Percentiles rank a stretch among this genome's conserved stretches.
Evolutionary conservation across 2,888 invertebrate genomes (phyloP).

Genomic region (Heteromurus nitidus): DNA sequence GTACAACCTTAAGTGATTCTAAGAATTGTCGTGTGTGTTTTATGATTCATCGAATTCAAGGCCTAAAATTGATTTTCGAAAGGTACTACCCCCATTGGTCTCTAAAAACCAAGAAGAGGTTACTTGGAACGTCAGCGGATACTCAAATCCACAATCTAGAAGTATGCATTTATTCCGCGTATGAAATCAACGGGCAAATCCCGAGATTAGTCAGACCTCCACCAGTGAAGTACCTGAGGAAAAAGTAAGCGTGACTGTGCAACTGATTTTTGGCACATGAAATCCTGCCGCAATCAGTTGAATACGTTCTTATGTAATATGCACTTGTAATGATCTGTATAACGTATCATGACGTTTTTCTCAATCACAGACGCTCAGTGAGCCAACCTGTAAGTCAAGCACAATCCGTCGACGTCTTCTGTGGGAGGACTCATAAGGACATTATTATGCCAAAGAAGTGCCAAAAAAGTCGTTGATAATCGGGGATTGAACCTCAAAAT

Average conservation of each 20-base stretch:
- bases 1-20: slow-evolving; percentile 51
- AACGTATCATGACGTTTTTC: too few species aligned
- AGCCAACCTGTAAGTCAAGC: slow-evolving; percentile 1
- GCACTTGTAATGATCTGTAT: too few species aligned
- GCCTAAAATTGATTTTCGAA: neutral
- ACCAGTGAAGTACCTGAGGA: slow-evolving; percentile 61
- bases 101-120: slow-evolving; percentile 61
- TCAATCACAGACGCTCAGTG: slow-evolving; percentile 22
- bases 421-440: slow-evolving; percentile 48
- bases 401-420: slow-evolving; percentile 45
- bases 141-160: slow-evolving; percentile 68
- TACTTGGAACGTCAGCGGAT: slow-evolving; percentile 67
- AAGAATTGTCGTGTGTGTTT: neutral
- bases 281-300: too few species aligned
- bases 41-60: neutral
- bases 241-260: slow-evolving; percentile 48
- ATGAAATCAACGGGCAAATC: slow-evolving; percentile 56
- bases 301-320: too few species aligned
- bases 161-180: slow-evolving; percentile 67
- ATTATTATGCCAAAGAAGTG: too few species aligned
- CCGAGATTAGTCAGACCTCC: slow-evolving; percentile 65
- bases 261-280: too few species aligned
- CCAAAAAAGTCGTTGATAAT: too few species aligned
- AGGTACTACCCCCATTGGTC: slow-evolving; percentile 69
- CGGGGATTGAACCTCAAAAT: too few species aligned